These are phyloP conservation scores for Muscicapa striata DNA, from an alignment of 2,797 vertebrate species.

Conservation along the genomic window DNA sequence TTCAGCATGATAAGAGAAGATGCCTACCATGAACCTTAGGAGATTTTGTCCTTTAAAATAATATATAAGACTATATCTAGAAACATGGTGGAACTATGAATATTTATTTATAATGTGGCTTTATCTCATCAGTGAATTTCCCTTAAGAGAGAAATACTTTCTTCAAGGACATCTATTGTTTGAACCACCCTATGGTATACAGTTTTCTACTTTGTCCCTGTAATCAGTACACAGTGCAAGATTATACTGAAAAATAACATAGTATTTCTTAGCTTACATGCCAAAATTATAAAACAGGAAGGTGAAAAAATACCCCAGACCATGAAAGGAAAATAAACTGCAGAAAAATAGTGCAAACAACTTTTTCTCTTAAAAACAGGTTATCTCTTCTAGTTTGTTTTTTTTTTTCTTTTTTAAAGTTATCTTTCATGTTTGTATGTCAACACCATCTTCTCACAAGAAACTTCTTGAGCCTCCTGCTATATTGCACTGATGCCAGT, in stretches of 20 bases:
- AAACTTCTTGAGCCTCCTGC: neutral
- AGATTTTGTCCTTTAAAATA: neutral
- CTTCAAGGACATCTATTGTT: neutral
- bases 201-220: neutral
- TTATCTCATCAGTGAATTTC: conserved; percentile 3
- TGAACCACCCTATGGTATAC: neutral
- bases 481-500: neutral
- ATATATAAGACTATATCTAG: neutral
- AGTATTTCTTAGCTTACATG: neutral
- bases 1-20: neutral
- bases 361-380: neutral
- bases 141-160: neutral
- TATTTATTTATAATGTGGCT: conserved; percentile 30
- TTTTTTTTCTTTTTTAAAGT: neutral
- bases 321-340: neutral
- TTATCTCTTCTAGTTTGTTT: neutral
- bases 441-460: neutral
- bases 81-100: neutral
- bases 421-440: neutral
- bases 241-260: neutral
- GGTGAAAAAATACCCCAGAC: neutral
- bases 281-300: neutral
- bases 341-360: neutral
- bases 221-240: neutral
- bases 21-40: neutral